Conservation (phyloP, 1,140 invertebrate species). For the Sycophaga agraensis region DNA sequence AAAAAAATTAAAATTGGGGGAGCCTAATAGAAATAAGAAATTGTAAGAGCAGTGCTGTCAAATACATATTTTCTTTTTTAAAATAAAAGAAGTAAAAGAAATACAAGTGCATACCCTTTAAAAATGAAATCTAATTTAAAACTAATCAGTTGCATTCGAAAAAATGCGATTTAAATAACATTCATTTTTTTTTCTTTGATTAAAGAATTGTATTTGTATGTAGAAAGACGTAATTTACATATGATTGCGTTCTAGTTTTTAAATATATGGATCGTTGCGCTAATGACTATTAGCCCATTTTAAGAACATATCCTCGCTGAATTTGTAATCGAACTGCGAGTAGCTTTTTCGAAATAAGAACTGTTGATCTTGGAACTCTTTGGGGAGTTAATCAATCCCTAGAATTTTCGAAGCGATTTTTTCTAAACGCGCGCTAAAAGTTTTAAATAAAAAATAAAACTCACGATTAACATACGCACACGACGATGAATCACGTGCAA, state of each 20-base stretch:
- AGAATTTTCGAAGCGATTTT: slow-evolving; percentile 27
- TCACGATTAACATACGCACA: slow-evolving; percentile 19
- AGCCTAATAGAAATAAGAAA: slow-evolving; percentile 22
- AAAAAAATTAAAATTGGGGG: slow-evolving; percentile 11
- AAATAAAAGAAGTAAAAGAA: slow-evolving; percentile 13
- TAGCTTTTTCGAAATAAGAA: slow-evolving; percentile 26
- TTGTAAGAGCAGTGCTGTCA: slow-evolving; percentile 17
- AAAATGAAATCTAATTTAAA: slow-evolving; percentile 14
- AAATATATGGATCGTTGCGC: slow-evolving; percentile 21
- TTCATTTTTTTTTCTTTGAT: slow-evolving; percentile 24
- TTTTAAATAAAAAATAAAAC: slow-evolving; percentile 16
- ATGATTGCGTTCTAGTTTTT: slow-evolving; percentile 11
- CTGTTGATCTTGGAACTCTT: slow-evolving; percentile 21
- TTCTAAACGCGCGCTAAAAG: slow-evolving; percentile 25
- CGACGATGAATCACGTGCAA: slow-evolving; percentile 10
- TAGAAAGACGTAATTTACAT: slow-evolving; percentile 17
- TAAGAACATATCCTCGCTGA: slow-evolving; percentile 31
- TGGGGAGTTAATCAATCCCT: slow-evolving; percentile 18
- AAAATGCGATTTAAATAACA: slow-evolving; percentile 15
- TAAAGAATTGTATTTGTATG: slow-evolving; percentile 21
- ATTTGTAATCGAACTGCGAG: slow-evolving; percentile 29
- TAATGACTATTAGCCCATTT: slow-evolving; percentile 20
- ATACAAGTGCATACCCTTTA: slow-evolving; percentile 16
- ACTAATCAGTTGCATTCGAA: slow-evolving; percentile 22
- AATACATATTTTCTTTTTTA: slow-evolving; percentile 21